A percentile compares a stretch with the other conserved stretches of the same genome.
These are phyloP conservation scores for Macroramphosus scolopax DNA, from an alignment of 2,797 vertebrate genomes.

Conservation along the genomic window DNA sequence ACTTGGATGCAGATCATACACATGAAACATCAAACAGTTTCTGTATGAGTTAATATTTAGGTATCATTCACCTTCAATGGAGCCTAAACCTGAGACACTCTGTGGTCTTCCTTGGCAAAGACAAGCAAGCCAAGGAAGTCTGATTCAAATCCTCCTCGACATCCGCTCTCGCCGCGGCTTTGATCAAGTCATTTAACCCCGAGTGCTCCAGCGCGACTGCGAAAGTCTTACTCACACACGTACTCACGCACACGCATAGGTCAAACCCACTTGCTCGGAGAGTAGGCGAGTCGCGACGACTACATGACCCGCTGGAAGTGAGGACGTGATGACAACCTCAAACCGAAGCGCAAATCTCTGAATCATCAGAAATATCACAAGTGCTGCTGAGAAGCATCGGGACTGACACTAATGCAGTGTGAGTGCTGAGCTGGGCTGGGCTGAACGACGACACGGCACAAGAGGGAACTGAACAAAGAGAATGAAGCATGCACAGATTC, in stretches of 20 bases:
- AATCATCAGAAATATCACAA: slow-evolving; percentile 71
- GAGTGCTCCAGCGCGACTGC: slow-evolving; percentile 19
- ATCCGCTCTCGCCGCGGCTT: slow-evolving; percentile 9
- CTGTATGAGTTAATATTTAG: too few species aligned
- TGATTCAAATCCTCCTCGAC: not conserved
- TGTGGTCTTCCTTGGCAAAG: too few species aligned
- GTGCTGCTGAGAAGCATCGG: slow-evolving; percentile 60
- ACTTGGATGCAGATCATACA: not conserved
- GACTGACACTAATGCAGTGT: slow-evolving; percentile 71
- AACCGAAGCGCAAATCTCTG: slow-evolving; percentile 66
- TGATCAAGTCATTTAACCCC: slow-evolving; percentile 36
- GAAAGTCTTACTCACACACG: slow-evolving; percentile 35
- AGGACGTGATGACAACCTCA: slow-evolving; percentile 66
- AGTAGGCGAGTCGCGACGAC: slow-evolving; percentile 29
- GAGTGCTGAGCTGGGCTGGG: slow-evolving; percentile 66
- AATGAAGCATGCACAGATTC: slow-evolving; percentile 27
- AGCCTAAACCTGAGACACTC: too few species aligned
- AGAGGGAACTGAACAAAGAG: slow-evolving; percentile 53
- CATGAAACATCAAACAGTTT: too few species aligned
- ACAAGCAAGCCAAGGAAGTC: not conserved
- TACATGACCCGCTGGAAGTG: slow-evolving; percentile 39
- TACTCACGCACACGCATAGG: slow-evolving; percentile 10
- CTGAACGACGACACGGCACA: slow-evolving; percentile 41
- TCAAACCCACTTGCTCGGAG: slow-evolving; percentile 31
- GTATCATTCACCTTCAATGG: too few species aligned